Percentiles rank a stretch among this genome's conserved stretches.
Conservation (phyloP, 2,113 vertebrate genomes). For the Saguinus midas region DNA sequence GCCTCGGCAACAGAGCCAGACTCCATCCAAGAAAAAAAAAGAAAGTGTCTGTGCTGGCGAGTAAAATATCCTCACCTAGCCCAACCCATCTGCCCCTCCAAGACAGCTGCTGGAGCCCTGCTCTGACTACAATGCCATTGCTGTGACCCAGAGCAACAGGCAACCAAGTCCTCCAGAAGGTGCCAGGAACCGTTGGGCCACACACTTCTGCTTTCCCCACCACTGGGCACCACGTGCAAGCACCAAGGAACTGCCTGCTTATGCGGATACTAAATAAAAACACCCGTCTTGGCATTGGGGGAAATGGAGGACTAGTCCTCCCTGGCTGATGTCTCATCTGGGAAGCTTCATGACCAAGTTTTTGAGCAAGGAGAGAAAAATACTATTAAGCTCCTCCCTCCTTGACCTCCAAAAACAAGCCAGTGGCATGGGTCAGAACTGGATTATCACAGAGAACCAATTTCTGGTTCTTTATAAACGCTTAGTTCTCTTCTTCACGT, state of each 20-base stretch:
- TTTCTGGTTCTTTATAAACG: background rate
- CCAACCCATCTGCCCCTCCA: background rate
- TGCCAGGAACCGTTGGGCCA: background rate
- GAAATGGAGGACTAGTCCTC: background rate
- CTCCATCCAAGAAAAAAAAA: too few species aligned
- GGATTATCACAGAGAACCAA: background rate
- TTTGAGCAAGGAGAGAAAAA: constrained; percentile 40
- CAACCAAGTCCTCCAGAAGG: background rate
- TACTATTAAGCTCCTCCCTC: constrained; percentile 17
- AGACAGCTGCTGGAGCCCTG: background rate
- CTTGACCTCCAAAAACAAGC: background rate
- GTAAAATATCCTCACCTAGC: background rate
- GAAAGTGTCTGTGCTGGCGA: background rate
- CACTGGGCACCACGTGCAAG: background rate
- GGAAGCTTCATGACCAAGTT: constrained; percentile 8
- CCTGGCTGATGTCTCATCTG: background rate
- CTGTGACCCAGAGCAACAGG: background rate
- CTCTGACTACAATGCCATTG: background rate
- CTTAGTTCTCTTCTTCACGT: background rate
- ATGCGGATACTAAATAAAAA: background rate
- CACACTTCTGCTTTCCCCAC: constrained; percentile 70
- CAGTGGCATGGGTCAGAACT: background rate
- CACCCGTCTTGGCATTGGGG: background rate
- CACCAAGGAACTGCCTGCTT: background rate
- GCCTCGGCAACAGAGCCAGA: too few species aligned